Evolutionary conservation across 2,797 vertebrate species (phyloP), one percentile per base, ranked within the genome.

Genomic region (Phoebastria nigripes): DNA sequence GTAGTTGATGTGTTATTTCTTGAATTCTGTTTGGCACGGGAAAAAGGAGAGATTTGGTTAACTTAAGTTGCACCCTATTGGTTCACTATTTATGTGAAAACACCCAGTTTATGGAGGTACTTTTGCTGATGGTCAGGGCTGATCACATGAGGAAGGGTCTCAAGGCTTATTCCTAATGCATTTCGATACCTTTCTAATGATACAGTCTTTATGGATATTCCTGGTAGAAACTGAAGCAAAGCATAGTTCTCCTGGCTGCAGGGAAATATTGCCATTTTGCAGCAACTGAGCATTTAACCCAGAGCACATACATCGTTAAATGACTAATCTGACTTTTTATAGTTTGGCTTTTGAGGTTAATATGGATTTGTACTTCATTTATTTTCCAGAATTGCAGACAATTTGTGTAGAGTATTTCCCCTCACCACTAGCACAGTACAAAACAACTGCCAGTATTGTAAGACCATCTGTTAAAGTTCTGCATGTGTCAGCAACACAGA

Each of bases 311-410:
- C 65, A 41, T 94, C 6, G 2, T 94, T 94, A 94, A 91, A 62
- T 93, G 89, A 83, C 93, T 94, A 90, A 88, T 47, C 87, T 97
- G 94, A 92, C 85, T 96, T 96, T 81, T 93, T 96, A 76, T 96
- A 94, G 72, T 83, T 96, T 94, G 89, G 87, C 91, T 96, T 95
- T 95, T 96, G 90, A 95, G 90, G 92, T 96, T 92, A 93, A 92
- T 95, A 94, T 86, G 83, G 90, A 87, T 96, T 96, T 90, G 66
- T 94, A 90, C 92, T 94, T 95, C 62, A 87, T 96, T 94, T 94
- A 89, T 95, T 96, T 96, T 96, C 63, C 85, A 94, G 88, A 89
- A 84, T 89, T 73, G 63, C 31, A 56, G 77, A 89, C 77, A 89
- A 54, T 85, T 95, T 93, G 82, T 81, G 44, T 89, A 67, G 94